Evolutionary conservation across 2,113 vertebrate species (phyloP).

Genomic region (Pristiophorus japonicus): DNA sequence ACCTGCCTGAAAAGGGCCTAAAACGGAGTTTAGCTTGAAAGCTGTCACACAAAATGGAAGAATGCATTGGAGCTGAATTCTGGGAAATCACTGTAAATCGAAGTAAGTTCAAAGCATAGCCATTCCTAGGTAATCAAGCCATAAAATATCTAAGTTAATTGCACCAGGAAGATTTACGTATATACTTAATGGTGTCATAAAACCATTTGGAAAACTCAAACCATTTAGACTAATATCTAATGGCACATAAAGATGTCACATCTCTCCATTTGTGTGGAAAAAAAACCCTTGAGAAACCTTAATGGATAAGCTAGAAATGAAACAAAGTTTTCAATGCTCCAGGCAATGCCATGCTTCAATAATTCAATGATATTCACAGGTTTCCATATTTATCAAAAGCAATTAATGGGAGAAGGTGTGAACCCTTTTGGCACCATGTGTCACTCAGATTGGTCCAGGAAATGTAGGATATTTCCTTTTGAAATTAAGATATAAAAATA

Average conservation of each 20-base stretch:
- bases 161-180: background rate
- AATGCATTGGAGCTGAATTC: background rate
- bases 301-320: slow-evolving; percentile 6
- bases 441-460: background rate
- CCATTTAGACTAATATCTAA: slow-evolving; percentile 20
- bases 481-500: background rate
- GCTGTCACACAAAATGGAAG: background rate
- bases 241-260: slow-evolving; percentile 31
- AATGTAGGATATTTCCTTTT: background rate
- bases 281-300: background rate
- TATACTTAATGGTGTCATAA: background rate
- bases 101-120: slow-evolving; percentile 15
- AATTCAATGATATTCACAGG: background rate
- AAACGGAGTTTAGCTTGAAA: background rate
- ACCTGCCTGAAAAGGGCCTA: too few species aligned
- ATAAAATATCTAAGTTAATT: slow-evolving; percentile 23
- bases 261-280: slow-evolving; percentile 9
- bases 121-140: slow-evolving; percentile 12
- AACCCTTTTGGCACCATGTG: background rate
- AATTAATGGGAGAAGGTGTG: background rate
- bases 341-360: background rate
- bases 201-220: slow-evolving; percentile 26
- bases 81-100: background rate
- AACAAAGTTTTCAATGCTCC: background rate
- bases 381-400: background rate